Evolutionary conservation across 2,888 invertebrate genomes (phyloP), one percentile per base, ranked within the genome.

Genomic region (Colletes collaris): DNA sequence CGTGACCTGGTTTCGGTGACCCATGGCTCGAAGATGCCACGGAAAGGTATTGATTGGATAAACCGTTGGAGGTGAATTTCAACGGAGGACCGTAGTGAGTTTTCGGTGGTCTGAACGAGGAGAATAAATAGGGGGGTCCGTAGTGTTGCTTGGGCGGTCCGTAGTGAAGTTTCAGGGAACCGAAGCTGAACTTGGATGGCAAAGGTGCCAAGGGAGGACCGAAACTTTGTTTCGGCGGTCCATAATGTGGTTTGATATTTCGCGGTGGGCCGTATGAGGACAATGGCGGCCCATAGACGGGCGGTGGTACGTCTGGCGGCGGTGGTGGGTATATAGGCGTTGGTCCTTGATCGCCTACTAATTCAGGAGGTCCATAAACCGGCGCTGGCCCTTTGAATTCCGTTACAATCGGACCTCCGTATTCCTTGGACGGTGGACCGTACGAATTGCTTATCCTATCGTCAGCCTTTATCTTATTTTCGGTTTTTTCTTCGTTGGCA

Each of bases 241-340:
- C 94, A 81, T 94, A 94, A 7, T 91, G 89, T 0, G 92, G 93
- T 85, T 90, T 90, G 5, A 89, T 87, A 73, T 86, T 90, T n/a
- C 89, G 86, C 19, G 91, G 90, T 63, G 93, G 93, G 37, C 91
- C 91, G 19, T 90, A 91, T 2, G 79, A 73, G 1, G 79, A 16
- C 37, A 91, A 68, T 84, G 90, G 89, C 27, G 89, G 84, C 44
- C 87, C 87, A 46, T 81, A 84, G 46, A 85, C 92, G 4, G 94
- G 94, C 3, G 88, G 90, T 0, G 87, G 90, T 13, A 89, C 77
- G 27, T 91, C 91, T 16, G 95, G 94, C 0, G 94, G 94, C 3
- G 94, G 95, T 0, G 95, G 94, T 0, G 95, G 94, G 64, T 94
- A 94, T 6, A 90, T 90, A 11, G 92, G 88, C 3, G 89, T 88